Evolutionary conservation across 2,113 vertebrate genomes (phyloP), one percentile per base, ranked within the genome.

Genomic region (Scatophagus argus): DNA sequence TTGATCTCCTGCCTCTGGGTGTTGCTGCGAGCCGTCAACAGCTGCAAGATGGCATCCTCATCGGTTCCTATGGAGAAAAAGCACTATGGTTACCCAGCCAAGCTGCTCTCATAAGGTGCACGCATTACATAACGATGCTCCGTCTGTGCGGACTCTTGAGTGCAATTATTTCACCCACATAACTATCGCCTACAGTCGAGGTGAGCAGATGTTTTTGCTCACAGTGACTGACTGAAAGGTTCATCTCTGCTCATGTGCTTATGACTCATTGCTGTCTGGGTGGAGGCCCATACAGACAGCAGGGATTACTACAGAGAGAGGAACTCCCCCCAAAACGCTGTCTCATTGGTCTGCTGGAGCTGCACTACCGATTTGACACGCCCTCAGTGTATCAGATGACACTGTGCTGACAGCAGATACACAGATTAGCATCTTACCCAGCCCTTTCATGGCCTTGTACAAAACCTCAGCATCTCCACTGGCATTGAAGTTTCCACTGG

Each of bases 391-490:
- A 38, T 82, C 77, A 75, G 38, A 77, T 82, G 41, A 76, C 78
- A 23, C 11, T 5, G 36, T 8, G 38, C 23, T n/a, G 25, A 60
- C 16, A 36, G 34, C 7, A 62, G 2, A 66, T 6, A 32, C 17
- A 27, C 21, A 82, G 17, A 38, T 13, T 12, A n/a, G 11, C 46
- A 52, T 51, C 90, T 96, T 94, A 99, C 98, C 98, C 12, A 99
- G 65, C 74, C 98, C 98, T 86, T 99, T 98, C 98, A 99, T 99
- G 68, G 98, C 96, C 78, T 98, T 98, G 61, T 95, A 92, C 65
- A 99, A 95, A 17, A 87, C 74, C 79, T 97, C 96, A 3, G 98
- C 96, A 87, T 99, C 98, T 6, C 91, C 89, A 70, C 92, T 95
- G 81, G 95, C 95, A n/a, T 96, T 96, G 84, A 99, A 99, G 75